Evolutionary conservation across 2,797 vertebrate species (phyloP), one percentile per base, ranked within the genome.

Genomic region (Pygocentrus nattereri): DNA sequence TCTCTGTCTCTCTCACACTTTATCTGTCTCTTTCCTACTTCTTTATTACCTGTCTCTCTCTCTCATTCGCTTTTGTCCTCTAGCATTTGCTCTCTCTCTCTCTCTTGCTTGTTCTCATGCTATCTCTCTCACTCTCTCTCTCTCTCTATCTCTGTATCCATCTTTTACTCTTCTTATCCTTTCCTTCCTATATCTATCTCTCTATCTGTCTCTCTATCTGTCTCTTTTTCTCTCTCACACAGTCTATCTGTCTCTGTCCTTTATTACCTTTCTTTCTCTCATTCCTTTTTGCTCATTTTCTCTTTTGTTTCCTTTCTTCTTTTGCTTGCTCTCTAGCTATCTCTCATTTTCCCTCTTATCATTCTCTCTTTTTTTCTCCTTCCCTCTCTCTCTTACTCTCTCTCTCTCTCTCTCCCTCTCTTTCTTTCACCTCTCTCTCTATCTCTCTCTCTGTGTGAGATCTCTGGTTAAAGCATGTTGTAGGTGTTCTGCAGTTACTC

Each of bases 401-500:
- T 54, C 19, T 54, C 19, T n/a, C 4, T n/a, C 19, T 54, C 52
- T 54, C 52, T 54, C 19, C 54, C 52, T 21, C 19, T 54, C 19
- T 54, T 19, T 59, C 12, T 30, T 25, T 61, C 25, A 73, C 16
- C 52, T 7, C 73, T 49, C n/a, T 75, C 27, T 74, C 75, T 67
- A 16, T 73, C 15, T 58, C 27, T 34, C 3, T 34, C n/a, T 71
- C 21, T 47, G 69, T n/a, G 41, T 72, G 44, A 12, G 6, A 31
- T 16, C 70, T 18, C 47, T 52, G 47, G 74, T 76, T 54, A 18
- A 23, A 70, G 34, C 49, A 8, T 19, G 5, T 52, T 49, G 49
- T 61, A 41, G 74, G 41, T 44, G 41, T 44, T 44, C 41, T 41
- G 10, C 41, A 44, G 41, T 44, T 44, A 44, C 82, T 85, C 82